Evolutionary conservation across 2,113 vertebrate genomes (phyloP), one percentile per base, ranked within the genome.

Genomic region (Sarotherodon lohbergeri): DNA sequence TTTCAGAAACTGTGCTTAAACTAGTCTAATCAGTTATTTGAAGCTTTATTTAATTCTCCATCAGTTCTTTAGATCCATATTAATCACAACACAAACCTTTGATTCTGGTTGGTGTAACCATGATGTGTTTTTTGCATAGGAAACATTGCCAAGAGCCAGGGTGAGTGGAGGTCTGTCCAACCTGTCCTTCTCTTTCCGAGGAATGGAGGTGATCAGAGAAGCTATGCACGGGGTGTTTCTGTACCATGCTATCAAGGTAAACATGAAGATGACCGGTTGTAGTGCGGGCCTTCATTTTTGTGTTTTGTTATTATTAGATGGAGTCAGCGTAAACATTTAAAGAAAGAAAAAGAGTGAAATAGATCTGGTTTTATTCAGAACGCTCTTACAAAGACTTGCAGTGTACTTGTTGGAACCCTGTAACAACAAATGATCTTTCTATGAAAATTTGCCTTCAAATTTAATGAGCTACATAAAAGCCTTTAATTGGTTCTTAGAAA

Each of bases 161-260:
- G 95, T 99, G 88, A 99, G 99, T 57, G 99, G 99, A 41, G 99
- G 99, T 57, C 97, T 99, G 83, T 99, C 99, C 95, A 99, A 99
- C 94, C 93, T 99, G 82, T 99, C 99, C 63, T 99, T 99, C 94
- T 97, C 99, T 79, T 99, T 99, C 95, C 97, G 99, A 89, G 99
- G 99, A 24, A 99, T 99, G 98, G 98, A 99, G 22, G 97, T 90
- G 79, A 98, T 99, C 93, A 97, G 99, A 92, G 98, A 99, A 94
- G 98, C 99, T 13, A 99, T 99, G 98, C 99, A 99, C 10, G 97
- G 98, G 11, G 98, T 96, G 6, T 99, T 99, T 85, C 97, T 99
- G 22, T 99, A 98, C 90, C 98, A 99, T 0, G 98, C 99, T 0
- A 99, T 97, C 90, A 97, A 96, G 95, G 96, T 97, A 81, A 59